Percentiles rank a stretch among this genome's conserved stretches.
These are phyloP conservation scores for Eurystomus gularis DNA, from an alignment of 2,113 vertebrate genomes.

Conservation along the genomic window DNA sequence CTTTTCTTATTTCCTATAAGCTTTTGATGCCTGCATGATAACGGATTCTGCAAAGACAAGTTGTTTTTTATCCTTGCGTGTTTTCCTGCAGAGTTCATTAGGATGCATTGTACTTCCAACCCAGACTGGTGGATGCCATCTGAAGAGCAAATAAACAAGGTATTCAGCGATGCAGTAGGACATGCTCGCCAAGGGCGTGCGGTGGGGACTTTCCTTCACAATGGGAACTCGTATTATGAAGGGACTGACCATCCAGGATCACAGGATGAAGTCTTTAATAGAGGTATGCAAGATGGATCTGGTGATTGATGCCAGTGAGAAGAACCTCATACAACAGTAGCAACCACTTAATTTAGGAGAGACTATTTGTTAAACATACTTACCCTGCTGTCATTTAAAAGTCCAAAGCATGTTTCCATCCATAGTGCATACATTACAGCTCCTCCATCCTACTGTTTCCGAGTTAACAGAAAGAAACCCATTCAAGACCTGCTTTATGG, in stretches of 20 bases:
- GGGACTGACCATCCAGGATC: slow-evolving; percentile 86
- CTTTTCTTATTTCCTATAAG: background rate
- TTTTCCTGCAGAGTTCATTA: slow-evolving; percentile 91
- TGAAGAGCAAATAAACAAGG: slow-evolving; percentile 98
- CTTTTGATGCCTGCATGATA: background rate
- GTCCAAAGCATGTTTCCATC: slow-evolving; percentile 69
- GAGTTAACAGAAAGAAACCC: slow-evolving; percentile 33
- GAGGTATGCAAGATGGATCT: slow-evolving; percentile 75
- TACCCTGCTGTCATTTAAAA: slow-evolving; percentile 48
- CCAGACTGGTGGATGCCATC: slow-evolving; percentile 99
- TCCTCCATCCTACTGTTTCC: slow-evolving; percentile 14
- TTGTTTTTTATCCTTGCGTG: background rate
- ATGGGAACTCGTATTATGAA: slow-evolving; percentile 88
- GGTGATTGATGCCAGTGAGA: slow-evolving; percentile 81
- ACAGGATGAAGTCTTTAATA: slow-evolving; percentile 75
- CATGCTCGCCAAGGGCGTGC: slow-evolving; percentile 96
- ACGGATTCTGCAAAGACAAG: background rate
- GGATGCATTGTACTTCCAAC: slow-evolving; percentile 98
- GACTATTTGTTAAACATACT: slow-evolving; percentile 46
- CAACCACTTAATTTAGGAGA: slow-evolving; percentile 43
- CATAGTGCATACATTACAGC: background rate
- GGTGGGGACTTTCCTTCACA: slow-evolving; percentile 91
- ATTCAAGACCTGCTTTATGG: slow-evolving; percentile 18
- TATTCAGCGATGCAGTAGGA: slow-evolving; percentile 96
- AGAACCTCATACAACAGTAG: background rate